Percentiles rank a stretch among this genome's conserved stretches.
Conservation (phyloP, 2,113 vertebrate genomes). For the Hucho hucho region DNA sequence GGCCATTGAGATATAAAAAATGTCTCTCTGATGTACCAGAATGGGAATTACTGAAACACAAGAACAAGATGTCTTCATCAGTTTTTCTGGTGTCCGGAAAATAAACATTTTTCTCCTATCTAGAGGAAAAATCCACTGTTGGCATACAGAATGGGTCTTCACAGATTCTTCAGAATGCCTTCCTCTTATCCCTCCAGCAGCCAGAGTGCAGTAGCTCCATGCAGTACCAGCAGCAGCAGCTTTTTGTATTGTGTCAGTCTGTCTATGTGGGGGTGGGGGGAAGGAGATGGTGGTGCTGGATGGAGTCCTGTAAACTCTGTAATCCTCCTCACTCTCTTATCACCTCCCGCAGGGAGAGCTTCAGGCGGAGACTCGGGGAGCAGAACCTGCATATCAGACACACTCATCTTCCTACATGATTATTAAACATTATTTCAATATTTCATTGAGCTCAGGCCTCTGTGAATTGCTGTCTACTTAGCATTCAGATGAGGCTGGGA, state of each 20-base stretch:
- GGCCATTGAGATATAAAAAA: too few species aligned
- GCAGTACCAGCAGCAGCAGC: not conserved
- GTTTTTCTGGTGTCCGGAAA: too few species aligned
- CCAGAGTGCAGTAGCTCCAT: not conserved
- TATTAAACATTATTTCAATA: conserved; percentile 67
- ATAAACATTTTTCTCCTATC: too few species aligned
- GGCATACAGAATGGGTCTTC: not conserved
- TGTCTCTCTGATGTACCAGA: too few species aligned
- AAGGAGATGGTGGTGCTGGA: not conserved
- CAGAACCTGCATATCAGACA: conserved; percentile 34
- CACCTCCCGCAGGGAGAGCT: conserved; percentile 44
- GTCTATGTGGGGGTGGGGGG: conserved; percentile 15
- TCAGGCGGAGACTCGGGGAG: conserved; percentile 31
- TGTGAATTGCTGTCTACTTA: conserved; percentile 47
- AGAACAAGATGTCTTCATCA: too few species aligned
- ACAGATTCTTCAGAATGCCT: not conserved
- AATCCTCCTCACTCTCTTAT: conserved; percentile 54
- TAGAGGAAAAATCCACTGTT: too few species aligned
- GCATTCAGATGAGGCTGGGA: conserved; percentile 53
- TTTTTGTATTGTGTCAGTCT: conserved; percentile 2
- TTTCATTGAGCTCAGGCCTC: conserved; percentile 51
- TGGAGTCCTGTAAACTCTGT: conserved; percentile 15
- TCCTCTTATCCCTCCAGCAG: not conserved
- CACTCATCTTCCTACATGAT: conserved; percentile 50
- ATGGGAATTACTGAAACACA: too few species aligned